Evolutionary conservation across 2,888 invertebrate species (phyloP), one percentile per base, ranked within the genome.

Genomic region (Dynastes grantii): DNA sequence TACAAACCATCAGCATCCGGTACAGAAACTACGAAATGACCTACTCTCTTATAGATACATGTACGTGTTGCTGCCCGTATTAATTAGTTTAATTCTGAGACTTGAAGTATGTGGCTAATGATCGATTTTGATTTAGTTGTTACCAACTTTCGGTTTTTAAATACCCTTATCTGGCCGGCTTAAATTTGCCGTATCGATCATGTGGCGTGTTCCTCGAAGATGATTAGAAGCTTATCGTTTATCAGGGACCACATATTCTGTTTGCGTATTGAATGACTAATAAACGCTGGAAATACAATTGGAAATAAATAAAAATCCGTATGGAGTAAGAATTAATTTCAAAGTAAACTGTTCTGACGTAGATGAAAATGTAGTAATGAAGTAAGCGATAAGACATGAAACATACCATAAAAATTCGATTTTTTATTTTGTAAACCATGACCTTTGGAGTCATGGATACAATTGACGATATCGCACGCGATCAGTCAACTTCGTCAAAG

Each of bases 21-120:
- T 67, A 67, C 22, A 49, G 11, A 67, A 67, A 67, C 40, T 49
- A 45, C 40, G 40, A 67, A 40, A 6, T 67, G 67, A 67, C 67
- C 67, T 67, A 67, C 67, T 67, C 67, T 45, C 45, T 8, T 45
- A 45, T 45, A 8, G 2, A 8, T 11, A 45, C 11, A 11, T 2
- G 2, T 45, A 45, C 45, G 40, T 40, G 40, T 9, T 45, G 11
- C 9, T 6, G 8, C 6, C 37, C 5, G 37, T 29, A 32, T 64
- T 37, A 29, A 67, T 45, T 45, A 32, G 49, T 27, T 40, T 45
- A 16, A 45, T 45, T 64, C 64, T 13, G 29, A 13, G 64, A 37
- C 13, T 29, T 32, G n/a, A 64, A 64, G 64, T 64, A 37, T 64
- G 37, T 37, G 29, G 11, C n/a, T 55, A 11, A n/a, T 53, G 3